Conservation (phyloP, 30 jellyfish, hydroid and myxozoan genomes). For the Aurelia aurita complex sp. Pacific region DNA sequence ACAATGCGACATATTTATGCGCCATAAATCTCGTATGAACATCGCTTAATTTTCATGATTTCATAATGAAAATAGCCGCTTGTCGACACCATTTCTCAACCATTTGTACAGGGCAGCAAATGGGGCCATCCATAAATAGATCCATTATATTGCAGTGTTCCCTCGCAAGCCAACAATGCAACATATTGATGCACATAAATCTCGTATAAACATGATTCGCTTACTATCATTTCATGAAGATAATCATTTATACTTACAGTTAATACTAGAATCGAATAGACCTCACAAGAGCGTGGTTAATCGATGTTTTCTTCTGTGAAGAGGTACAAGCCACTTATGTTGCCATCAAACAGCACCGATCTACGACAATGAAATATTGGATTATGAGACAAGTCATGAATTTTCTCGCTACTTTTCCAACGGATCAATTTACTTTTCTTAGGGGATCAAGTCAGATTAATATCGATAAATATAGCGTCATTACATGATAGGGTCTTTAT, state of each 20-base stretch:
- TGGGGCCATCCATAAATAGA: no score
- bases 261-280: neutral
- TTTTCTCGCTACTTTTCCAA: constrained; percentile 13
- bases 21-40: no score
- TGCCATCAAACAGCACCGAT: constrained; percentile 47
- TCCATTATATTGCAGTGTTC: no score
- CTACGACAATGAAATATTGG: constrained; percentile 12
- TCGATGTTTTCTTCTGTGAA: neutral
- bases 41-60: no score
- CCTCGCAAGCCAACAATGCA: no score
- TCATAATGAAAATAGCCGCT: no score
- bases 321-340: neutral
- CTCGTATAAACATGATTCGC: neutral
- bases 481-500: neutral
- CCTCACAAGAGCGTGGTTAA: constrained; percentile 12
- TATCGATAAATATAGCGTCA: constrained; percentile 20
- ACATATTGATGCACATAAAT: no score
- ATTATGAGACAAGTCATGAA: constrained; percentile 17
- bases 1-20: no score
- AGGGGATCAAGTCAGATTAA: constrained; percentile 30
- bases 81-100: no score
- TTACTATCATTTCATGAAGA: neutral
- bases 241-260: constrained; percentile 24
- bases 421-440: constrained; percentile 43
- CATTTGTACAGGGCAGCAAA: no score